Evolutionary conservation across 1,140 invertebrate genomes (phyloP), one percentile per base, ranked within the genome.

Genomic region (Ceratosolen fusciceps): DNA sequence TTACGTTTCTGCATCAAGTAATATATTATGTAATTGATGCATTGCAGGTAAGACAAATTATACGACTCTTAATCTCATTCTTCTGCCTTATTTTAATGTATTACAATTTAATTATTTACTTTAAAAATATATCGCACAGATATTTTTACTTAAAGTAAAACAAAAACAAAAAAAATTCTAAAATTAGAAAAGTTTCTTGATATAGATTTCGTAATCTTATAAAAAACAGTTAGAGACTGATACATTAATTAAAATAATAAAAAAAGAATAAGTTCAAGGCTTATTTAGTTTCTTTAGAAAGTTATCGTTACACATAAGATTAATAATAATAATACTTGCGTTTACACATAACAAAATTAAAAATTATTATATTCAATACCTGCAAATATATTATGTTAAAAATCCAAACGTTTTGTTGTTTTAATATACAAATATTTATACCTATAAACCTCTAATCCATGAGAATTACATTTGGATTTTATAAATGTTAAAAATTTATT

Each of bases 371-470:
- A 81, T 80, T 83, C 71, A 83, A 80, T 81, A 80, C 75, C 70
- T 81, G 77, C 80, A 82, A 83, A 81, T 81, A 82, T 39, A 83
- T 80, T 79, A 82, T 83, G 82, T 82, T 83, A 31, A 80, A 67
- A 79, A 80, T 82, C 31, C 37, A n/a, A 24, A 52, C 47, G 31
- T 21, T 37, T 76, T 21, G 24, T 80, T 56, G 19, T 43, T 58
- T 74, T 43, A 34, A 34, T 79, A 16, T 37, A 16, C 54, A 39
- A 39, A 24, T 43, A 68, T 68, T 34, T 34, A 24, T 68, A 21
- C 65, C 24, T 24, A 68, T 67, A 29, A 74, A 47, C 21, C 14
- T 16, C 1, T 62, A 34, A 31, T 34, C 29, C 1, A 34, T 62
- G n/a, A n/a, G n/a, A n/a, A n/a, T n/a, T n/a, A n/a, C n/a, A n/a